Percentiles rank a stretch among this genome's conserved stretches.
phyloP scores from a whole-genome alignment of 1,140 invertebrate species.

The Parapsyche elsis region DNA sequence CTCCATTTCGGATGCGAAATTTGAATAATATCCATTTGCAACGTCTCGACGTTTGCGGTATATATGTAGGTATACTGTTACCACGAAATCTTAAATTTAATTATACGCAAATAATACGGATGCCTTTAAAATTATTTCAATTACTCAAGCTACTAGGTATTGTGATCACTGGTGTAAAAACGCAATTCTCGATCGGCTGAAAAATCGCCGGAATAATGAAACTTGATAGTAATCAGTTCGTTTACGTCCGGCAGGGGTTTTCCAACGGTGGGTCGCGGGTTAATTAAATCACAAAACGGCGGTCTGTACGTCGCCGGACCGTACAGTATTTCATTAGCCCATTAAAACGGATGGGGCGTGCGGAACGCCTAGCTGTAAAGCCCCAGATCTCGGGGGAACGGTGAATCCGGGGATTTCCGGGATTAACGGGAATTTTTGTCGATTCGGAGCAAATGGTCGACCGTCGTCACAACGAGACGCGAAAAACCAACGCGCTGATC shows the following conservation, averaged over 20 bases:
- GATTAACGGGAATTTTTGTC: conserved; percentile 22
- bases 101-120: too few relatives aligned
- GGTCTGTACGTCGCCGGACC: conserved; percentile 15
- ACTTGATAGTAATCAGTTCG: neutral
- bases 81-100: too few relatives aligned
- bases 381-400: neutral
- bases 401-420: conserved; percentile 4
- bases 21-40: conserved; percentile 3
- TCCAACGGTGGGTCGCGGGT: neutral
- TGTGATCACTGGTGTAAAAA: too few relatives aligned
- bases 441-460: neutral
- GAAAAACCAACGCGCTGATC: neutral
- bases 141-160: too few relatives aligned
- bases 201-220: neutral
- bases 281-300: conserved; percentile 34
- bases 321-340: conserved; percentile 33
- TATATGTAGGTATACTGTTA: too few relatives aligned
- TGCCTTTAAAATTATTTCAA: too few relatives aligned
- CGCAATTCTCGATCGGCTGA: too few relatives aligned
- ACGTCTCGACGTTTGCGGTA: too few relatives aligned
- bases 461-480: neutral
- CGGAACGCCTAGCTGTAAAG: neutral
- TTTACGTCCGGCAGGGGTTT: neutral
- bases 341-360: conserved; percentile 15
- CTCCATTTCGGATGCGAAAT: neutral